Percentiles rank a stretch among this genome's conserved stretches.
phyloP scores from a whole-genome alignment of 1,140 invertebrate species.

The Ridgeia piscesae region DNA sequence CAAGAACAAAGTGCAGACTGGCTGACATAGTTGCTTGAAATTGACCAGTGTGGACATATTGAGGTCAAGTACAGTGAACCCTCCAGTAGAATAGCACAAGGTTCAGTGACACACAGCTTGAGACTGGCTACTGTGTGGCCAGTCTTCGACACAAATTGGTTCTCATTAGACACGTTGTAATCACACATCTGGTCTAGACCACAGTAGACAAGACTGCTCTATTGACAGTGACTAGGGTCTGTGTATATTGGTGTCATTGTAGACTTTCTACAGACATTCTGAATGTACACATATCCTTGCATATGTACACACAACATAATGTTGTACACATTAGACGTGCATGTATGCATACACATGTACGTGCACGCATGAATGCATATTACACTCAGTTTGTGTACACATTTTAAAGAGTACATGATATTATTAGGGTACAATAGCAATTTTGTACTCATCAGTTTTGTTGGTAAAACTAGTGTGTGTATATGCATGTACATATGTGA shows the following conservation, averaged over 20 bases:
- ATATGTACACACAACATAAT: neutral
- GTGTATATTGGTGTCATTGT: neutral
- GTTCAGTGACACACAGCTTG: neutral
- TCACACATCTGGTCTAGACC: neutral
- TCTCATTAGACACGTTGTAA: neutral
- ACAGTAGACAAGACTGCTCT: neutral
- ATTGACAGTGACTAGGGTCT: neutral
- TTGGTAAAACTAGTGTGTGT: no score
- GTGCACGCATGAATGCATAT: neutral
- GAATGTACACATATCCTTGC: no score
- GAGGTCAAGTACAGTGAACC: neutral
- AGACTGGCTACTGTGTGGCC: conserved; percentile 2
- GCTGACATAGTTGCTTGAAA: neutral
- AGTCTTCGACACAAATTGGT: neutral
- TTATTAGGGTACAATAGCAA: no score
- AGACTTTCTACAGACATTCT: neutral
- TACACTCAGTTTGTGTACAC: no score
- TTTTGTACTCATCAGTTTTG: no score
- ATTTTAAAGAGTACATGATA: no score
- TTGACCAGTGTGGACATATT: neutral
- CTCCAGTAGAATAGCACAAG: neutral
- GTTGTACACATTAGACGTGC: neutral
- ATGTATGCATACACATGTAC: neutral
- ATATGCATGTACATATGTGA: no score
- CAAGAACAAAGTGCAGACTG: no score